Conservation (phyloP, 2,113 vertebrate genomes). For the Pantherophis guttatus region DNA sequence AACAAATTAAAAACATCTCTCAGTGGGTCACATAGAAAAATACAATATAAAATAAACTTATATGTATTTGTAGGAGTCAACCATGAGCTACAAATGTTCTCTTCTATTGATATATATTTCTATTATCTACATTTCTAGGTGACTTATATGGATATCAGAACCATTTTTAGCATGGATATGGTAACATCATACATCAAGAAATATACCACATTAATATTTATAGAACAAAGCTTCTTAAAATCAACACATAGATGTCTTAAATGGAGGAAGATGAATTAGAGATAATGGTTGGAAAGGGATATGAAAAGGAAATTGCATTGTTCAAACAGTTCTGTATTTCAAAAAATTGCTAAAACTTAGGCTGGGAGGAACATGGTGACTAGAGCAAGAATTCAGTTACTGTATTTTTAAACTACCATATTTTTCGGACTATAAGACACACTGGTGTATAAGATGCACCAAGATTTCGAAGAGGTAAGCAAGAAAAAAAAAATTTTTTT, state of each 20-base stretch:
- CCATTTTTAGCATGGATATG: neutral
- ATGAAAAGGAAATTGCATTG: neutral
- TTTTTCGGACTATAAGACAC: too few species aligned
- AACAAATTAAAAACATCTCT: neutral
- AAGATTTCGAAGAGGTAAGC: too few species aligned
- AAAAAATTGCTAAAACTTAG: neutral
- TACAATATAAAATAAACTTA: neutral
- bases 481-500: too few species aligned
- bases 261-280: neutral
- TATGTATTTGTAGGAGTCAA: neutral
- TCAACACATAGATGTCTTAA: neutral
- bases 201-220: neutral
- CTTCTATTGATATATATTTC: neutral
- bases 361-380: neutral
- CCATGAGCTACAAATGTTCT: neutral
- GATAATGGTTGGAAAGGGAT: neutral
- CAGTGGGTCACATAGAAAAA: neutral
- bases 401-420: neutral
- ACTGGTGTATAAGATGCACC: too few species aligned
- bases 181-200: neutral
- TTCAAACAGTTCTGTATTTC: neutral
- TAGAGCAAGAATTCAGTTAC: neutral
- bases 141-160: neutral
- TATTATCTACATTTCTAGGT: neutral
- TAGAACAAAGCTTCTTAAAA: neutral